These are phyloP conservation scores for Dryoscopus gambensis DNA, from an alignment of 2,113 vertebrate genomes.

Conservation along the genomic window DNA sequence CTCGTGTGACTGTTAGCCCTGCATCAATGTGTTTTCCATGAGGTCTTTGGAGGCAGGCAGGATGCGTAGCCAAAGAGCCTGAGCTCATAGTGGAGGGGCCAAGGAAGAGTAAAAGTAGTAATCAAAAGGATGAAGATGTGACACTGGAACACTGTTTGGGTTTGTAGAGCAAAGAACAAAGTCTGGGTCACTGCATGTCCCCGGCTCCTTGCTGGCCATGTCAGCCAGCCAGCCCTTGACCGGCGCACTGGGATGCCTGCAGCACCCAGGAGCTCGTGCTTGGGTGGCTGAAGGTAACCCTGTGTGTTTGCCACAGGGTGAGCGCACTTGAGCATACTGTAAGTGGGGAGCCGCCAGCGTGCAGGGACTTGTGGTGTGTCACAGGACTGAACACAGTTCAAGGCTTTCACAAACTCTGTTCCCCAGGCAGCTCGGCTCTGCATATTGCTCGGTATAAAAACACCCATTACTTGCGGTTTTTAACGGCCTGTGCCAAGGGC, in stretches of 20 bases:
- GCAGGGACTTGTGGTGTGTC: not conserved
- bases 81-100: not conserved
- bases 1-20: not conserved
- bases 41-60: not conserved
- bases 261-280: not conserved
- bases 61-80: not conserved
- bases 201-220: accelerated
- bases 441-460: accelerated
- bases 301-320: not conserved
- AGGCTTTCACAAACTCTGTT: not conserved
- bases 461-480: not conserved
- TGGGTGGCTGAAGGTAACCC: not conserved
- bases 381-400: not conserved
- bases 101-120: not conserved
- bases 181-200: accelerated
- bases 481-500: not conserved
- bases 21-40: not conserved
- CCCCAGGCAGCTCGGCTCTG: not conserved
- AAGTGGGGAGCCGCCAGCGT: not conserved
- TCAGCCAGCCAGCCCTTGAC: not conserved
- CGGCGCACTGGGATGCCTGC: accelerated
- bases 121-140: accelerated
- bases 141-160: not conserved
- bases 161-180: not conserved
- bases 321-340: not conserved